Evolutionary conservation across 1,140 invertebrate species (phyloP).

Genomic region (Solenopsis fugax): DNA sequence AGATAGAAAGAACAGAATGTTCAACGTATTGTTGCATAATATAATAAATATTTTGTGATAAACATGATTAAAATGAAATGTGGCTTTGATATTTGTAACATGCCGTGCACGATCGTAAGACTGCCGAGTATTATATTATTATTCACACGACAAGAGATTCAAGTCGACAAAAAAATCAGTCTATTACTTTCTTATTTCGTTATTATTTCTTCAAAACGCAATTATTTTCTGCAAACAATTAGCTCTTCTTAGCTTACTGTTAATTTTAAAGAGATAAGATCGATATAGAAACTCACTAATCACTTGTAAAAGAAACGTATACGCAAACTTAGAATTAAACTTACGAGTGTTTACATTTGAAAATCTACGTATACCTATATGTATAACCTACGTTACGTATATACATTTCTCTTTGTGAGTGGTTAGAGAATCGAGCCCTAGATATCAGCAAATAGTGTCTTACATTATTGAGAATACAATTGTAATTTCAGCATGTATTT

Average conservation of each 20-base stretch:
- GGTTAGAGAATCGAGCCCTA: too few species aligned
- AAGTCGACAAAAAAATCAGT: not conserved
- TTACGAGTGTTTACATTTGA: too few species aligned
- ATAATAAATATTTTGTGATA: conserved; percentile 9
- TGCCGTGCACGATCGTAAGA: not conserved
- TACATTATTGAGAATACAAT: too few species aligned
- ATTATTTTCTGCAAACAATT: not conserved
- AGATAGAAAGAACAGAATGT: not conserved
- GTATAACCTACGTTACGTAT: too few species aligned
- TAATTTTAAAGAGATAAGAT: not conserved
- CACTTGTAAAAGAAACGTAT: too few species aligned
- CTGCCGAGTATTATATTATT: not conserved
- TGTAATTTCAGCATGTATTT: too few species aligned
- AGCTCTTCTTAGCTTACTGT: not conserved
- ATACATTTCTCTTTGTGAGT: too few species aligned
- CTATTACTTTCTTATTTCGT: not conserved
- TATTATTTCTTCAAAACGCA: not conserved
- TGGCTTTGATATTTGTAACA: not conserved
- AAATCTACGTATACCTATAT: too few species aligned
- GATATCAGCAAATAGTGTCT: too few species aligned
- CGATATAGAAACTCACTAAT: too few species aligned
- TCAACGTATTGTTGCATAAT: not conserved
- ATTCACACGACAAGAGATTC: not conserved
- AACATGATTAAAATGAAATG: not conserved
- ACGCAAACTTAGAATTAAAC: too few species aligned